Evolutionary conservation across 1,140 invertebrate species (phyloP).

Genomic region (Varroa destructor): DNA sequence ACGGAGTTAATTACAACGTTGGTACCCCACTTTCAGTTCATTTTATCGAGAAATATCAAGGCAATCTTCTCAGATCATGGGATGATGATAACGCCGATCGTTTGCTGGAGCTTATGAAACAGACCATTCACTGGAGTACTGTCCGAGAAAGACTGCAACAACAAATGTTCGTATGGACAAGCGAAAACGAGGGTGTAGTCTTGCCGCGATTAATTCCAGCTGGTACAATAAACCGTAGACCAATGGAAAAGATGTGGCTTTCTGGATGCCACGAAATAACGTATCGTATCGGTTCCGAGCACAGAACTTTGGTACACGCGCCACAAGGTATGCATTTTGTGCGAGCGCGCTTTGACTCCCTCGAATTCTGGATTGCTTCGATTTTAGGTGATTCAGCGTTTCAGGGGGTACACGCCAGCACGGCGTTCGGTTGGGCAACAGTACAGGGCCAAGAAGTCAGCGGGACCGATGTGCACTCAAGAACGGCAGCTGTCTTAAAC

Average conservation of each 20-base stretch:
- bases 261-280: slow-evolving; percentile 83
- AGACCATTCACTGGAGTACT: background rate
- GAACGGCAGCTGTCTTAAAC: slow-evolving; percentile 72
- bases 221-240: slow-evolving; percentile 86
- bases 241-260: slow-evolving; percentile 95
- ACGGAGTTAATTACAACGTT: background rate
- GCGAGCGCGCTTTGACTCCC: slow-evolving; percentile 94
- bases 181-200: slow-evolving; percentile 57
- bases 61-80: background rate
- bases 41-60: slow-evolving; percentile 7
- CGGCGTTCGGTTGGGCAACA: slow-evolving; percentile 93
- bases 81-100: background rate
- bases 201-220: slow-evolving; percentile 56
- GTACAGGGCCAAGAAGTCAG: slow-evolving; percentile 66
- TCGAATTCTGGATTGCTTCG: slow-evolving; percentile 92
- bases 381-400: slow-evolving; percentile 74
- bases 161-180: background rate
- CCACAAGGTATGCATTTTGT: slow-evolving; percentile 78
- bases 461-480: slow-evolving; percentile 86
- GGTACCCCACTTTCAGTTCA: background rate
- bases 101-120: background rate
- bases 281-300: slow-evolving; percentile 82
- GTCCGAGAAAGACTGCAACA: background rate
- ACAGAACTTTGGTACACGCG: slow-evolving; percentile 83
- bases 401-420: slow-evolving; percentile 52